Conservation (phyloP, 2,888 invertebrate species). For the Rhingia rostrata region DNA sequence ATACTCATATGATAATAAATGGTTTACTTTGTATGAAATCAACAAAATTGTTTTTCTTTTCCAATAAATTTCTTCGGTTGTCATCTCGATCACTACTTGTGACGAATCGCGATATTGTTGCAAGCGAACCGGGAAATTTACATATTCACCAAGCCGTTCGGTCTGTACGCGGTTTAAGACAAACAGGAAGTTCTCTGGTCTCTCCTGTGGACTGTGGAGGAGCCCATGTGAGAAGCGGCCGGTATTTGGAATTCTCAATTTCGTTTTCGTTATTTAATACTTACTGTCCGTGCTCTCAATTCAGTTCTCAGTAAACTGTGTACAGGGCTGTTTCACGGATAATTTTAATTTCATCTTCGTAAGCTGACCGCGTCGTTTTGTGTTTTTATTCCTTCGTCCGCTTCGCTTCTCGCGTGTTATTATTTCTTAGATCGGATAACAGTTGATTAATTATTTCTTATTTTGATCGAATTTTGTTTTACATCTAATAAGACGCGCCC, state of each 20-base stretch:
- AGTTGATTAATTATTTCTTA: background rate
- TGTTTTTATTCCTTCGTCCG: constrained; percentile 4
- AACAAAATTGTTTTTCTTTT: background rate
- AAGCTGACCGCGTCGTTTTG: background rate
- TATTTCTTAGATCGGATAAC: background rate
- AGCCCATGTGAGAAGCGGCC: constrained; percentile 15
- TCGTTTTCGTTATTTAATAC: constrained; percentile 67
- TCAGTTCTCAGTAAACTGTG: constrained; percentile 66
- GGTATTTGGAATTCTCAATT: constrained; percentile 29
- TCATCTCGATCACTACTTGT: too few species aligned
- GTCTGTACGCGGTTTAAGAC: background rate
- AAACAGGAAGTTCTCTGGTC: constrained; percentile 20
- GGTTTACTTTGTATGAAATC: too few species aligned
- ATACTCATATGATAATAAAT: too few species aligned
- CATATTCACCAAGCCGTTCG: too few species aligned
- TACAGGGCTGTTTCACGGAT: constrained; percentile 50
- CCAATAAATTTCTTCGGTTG: background rate
- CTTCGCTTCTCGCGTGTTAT: background rate
- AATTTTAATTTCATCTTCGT: constrained; percentile 22
- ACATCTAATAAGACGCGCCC: background rate
- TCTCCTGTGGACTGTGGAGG: background rate
- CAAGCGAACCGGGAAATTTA: too few species aligned
- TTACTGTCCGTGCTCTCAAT: constrained; percentile 45
- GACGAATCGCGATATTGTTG: too few species aligned
- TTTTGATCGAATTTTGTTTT: background rate